Evolutionary conservation across 2,113 vertebrate species (phyloP).

Genomic region (Chionis minor): DNA sequence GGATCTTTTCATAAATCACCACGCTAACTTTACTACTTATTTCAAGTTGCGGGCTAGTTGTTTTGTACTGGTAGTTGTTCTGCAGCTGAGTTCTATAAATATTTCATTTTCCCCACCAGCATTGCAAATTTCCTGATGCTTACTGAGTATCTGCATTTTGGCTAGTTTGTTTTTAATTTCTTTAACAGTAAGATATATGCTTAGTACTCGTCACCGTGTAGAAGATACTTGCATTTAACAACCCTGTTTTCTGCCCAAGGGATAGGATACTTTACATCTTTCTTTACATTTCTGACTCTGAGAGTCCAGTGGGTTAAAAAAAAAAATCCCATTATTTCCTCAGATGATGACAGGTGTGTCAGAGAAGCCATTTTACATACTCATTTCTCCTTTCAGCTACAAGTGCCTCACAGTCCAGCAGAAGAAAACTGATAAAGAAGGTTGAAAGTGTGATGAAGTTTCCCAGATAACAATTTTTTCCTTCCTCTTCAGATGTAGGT

Average conservation of each 20-base stretch:
- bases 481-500: conserved; percentile 85
- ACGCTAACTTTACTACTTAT: background rate
- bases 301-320: background rate
- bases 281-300: background rate
- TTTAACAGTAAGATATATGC: background rate
- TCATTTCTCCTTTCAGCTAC: background rate
- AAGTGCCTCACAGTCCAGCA: background rate
- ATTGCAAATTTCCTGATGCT: background rate
- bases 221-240: background rate
- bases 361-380: background rate
- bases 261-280: background rate
- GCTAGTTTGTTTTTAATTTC: background rate
- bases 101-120: background rate
- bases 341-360: background rate
- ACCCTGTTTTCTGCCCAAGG: background rate
- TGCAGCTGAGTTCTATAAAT: background rate
- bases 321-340: background rate
- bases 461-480: background rate
- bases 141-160: background rate
- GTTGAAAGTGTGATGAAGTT: background rate
- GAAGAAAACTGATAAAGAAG: background rate
- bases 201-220: background rate
- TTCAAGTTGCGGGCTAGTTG: background rate
- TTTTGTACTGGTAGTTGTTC: background rate
- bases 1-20: background rate